phyloP scores from a whole-genome alignment of 1,140 invertebrate species.

The Brachionus paranguensis region DNA sequence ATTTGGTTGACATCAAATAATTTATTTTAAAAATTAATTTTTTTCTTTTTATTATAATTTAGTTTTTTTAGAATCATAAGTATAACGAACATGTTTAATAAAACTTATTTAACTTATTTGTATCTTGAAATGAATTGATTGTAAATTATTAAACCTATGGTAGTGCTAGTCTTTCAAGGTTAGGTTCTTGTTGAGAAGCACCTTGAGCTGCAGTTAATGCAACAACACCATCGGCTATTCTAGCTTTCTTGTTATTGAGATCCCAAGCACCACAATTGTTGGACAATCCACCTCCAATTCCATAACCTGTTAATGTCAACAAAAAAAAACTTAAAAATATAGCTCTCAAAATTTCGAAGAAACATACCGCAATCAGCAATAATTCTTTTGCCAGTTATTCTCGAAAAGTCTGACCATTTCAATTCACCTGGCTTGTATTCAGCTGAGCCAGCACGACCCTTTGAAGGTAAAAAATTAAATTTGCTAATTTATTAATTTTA shows the following conservation, averaged over 20 bases:
- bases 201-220: neutral
- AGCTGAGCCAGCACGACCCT: neutral
- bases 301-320: neutral
- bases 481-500: neutral
- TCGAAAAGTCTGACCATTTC: neutral
- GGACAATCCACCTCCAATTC: neutral
- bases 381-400: constrained; percentile 15
- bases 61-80: no score
- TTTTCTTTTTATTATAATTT: no score
- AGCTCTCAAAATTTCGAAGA: no score
- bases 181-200: neutral
- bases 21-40: no score
- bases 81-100: no score
- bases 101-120: no score
- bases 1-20: no score
- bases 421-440: constrained; percentile 12
- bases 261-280: neutral
- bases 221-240: neutral
- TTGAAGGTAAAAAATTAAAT: neutral
- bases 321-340: neutral
- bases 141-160: neutral
- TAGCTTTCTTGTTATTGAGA: neutral
- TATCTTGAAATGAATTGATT: no score
- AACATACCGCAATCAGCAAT: constrained; percentile 16
- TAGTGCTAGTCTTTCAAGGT: neutral